A percentile compares a stretch with the other conserved stretches of the same genome.
These are phyloP conservation scores for Neogale vison DNA, from an alignment of 2,113 vertebrate species.

Conservation along the genomic window DNA sequence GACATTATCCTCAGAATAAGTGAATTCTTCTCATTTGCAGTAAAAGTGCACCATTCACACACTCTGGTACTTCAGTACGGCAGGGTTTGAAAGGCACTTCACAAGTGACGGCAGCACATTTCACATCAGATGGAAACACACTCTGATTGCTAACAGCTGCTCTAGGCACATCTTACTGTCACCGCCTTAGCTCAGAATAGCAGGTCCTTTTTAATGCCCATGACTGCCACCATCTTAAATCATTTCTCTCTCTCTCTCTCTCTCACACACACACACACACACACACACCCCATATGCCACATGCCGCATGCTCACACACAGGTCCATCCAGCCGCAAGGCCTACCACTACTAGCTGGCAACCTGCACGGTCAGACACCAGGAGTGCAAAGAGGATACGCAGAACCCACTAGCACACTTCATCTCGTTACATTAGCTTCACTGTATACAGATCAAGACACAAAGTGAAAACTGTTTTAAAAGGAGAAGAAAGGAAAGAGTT, in stretches of 20 bases:
- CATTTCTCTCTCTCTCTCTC: not conserved
- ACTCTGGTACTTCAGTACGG: not conserved
- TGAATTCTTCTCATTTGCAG: conserved; percentile 11
- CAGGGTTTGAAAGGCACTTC: not conserved
- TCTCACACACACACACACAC: not conserved
- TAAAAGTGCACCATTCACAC: not conserved
- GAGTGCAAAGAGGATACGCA: not conserved
- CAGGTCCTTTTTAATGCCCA: not conserved
- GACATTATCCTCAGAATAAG: not conserved
- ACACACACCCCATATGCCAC: not conserved
- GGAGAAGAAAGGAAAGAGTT: not conserved
- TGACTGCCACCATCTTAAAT: not conserved
- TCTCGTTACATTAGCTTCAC: not conserved
- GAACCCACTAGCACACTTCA: not conserved
- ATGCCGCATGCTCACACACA: not conserved
- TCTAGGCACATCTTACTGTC: not conserved
- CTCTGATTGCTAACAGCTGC: conserved; percentile 9
- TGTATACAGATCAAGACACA: not conserved
- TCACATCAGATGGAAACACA: not conserved
- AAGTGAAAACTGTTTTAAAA: not conserved
- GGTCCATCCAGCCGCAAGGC: not conserved
- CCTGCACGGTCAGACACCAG: not conserved
- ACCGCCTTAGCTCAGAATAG: not conserved
- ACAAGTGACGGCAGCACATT: not conserved
- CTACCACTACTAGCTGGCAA: not conserved